A percentile compares a stretch with the other conserved stretches of the same genome.
Evolutionary conservation across 2,888 invertebrate species (phyloP).

Genomic region (Lampropteryx suffumata): DNA sequence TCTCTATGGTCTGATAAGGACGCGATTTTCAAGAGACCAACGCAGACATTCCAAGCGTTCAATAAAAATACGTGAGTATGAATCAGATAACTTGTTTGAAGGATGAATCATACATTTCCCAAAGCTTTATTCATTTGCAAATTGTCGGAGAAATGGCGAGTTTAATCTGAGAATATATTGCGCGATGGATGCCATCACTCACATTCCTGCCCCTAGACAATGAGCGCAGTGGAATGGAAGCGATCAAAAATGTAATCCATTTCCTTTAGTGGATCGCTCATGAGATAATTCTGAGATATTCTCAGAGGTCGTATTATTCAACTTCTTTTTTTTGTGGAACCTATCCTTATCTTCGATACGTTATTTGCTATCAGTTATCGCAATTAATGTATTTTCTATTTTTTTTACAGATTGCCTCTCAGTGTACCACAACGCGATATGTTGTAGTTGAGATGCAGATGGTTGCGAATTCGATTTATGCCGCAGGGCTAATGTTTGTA

Average conservation of each 20-base stretch:
- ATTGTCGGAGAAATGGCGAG: conserved; percentile 40
- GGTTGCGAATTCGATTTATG: too few species aligned
- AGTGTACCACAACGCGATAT: too few species aligned
- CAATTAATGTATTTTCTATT: too few species aligned
- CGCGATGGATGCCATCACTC: conserved; percentile 56
- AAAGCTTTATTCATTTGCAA: conserved; percentile 29
- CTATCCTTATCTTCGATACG: too few species aligned
- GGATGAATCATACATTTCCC: conserved; percentile 15
- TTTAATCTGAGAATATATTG: conserved; percentile 43
- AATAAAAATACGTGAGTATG: background rate
- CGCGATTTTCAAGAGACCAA: too few species aligned
- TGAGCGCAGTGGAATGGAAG: conserved; percentile 64
- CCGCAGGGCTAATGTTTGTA: too few species aligned
- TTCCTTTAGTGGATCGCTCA: conserved; percentile 53
- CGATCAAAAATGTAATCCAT: conserved; percentile 72
- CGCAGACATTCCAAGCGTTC: background rate
- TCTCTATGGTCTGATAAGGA: too few species aligned
- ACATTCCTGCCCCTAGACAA: conserved; percentile 59
- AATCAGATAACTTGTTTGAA: conserved; percentile 6
- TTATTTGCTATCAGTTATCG: too few species aligned
- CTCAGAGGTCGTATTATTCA: background rate
- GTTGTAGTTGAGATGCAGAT: too few species aligned
- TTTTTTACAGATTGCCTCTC: too few species aligned
- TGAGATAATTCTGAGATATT: conserved; percentile 41
- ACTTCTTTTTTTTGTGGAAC: background rate